A percentile compares a stretch with the other conserved stretches of the same genome.
Conservation (phyloP, 2,888 invertebrate species). For the Sminthurinus aureus region DNA sequence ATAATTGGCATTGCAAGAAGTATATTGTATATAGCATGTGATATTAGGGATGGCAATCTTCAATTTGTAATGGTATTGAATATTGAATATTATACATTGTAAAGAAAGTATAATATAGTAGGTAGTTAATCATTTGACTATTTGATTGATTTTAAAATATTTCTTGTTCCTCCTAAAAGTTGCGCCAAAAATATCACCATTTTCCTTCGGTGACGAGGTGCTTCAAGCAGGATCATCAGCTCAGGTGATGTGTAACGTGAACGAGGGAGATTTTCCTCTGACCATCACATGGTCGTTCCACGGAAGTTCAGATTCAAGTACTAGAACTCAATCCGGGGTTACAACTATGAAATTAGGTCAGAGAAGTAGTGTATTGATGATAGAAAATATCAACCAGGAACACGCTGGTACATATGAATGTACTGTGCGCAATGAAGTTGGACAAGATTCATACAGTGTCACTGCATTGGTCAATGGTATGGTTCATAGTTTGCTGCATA, state of each 20-base stretch:
- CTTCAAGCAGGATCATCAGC: conserved; percentile 59
- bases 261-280: conserved; percentile 64
- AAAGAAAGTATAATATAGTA: too few relatives aligned
- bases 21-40: too few relatives aligned
- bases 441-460: conserved; percentile 60
- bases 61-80: too few relatives aligned
- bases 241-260: conserved; percentile 60
- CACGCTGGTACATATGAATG: conserved; percentile 67
- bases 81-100: conserved; percentile 60
- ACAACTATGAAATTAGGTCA: conserved; percentile 63
- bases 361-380: conserved; percentile 73
- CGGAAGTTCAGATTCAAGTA: conserved; percentile 64
- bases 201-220: conserved; percentile 61
- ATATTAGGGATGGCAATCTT: too few relatives aligned
- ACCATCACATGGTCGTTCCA: conserved; percentile 70
- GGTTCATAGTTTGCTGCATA: too few relatives aligned
- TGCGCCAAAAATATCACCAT: conserved; percentile 61
- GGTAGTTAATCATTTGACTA: too few relatives aligned
- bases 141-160: too few relatives aligned
- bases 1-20: too few relatives aligned
- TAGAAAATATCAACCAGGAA: conserved; percentile 73
- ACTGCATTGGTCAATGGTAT: too few relatives aligned
- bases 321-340: conserved; percentile 50
- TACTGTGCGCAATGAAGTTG: conserved; percentile 60
- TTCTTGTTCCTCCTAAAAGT: conserved; percentile 49